These are phyloP conservation scores for Busseola fusca DNA, from an alignment of 2,888 invertebrate species.

Conservation along the genomic window DNA sequence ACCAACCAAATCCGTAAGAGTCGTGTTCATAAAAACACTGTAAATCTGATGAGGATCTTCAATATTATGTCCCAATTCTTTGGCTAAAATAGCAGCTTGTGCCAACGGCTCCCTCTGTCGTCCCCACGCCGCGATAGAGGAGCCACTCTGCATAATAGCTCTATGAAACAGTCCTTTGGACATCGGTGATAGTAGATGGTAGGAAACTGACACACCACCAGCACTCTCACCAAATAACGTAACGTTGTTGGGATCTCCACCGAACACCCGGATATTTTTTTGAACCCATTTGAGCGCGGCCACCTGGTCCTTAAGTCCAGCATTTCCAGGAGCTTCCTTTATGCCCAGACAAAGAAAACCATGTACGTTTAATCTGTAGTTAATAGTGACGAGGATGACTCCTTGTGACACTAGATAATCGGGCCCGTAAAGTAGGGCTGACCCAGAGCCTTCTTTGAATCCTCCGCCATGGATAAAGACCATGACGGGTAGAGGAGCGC, in stretches of 20 bases:
- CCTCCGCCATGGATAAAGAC: conserved; percentile 68
- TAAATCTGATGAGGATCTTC: conserved; percentile 22
- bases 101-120: conserved; percentile 34
- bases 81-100: conserved; percentile 17
- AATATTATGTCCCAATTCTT: conserved; percentile 16
- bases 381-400: conserved; percentile 53
- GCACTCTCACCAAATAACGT: conserved; percentile 71
- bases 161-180: conserved; percentile 67
- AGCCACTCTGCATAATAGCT: conserved; percentile 69
- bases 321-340: conserved; percentile 69
- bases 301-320: conserved; percentile 69
- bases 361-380: conserved; percentile 66
- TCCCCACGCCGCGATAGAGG: conserved; percentile 64
- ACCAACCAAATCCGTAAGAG: conserved; percentile 23
- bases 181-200: conserved; percentile 63
- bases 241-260: conserved; percentile 69
- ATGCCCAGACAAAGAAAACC: conserved; percentile 68
- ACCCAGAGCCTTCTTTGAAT: conserved; percentile 55
- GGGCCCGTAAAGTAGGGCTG: conserved; percentile 32
- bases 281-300: conserved; percentile 68
- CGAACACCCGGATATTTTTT: conserved; percentile 66
- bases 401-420: conserved; percentile 29
- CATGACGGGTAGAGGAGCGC: conserved; percentile 58
- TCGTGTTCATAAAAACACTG: conserved; percentile 18
- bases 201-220: conserved; percentile 65